phyloP scores from a whole-genome alignment of 2,113 vertebrate species.

The Podarcis raffonei region DNA sequence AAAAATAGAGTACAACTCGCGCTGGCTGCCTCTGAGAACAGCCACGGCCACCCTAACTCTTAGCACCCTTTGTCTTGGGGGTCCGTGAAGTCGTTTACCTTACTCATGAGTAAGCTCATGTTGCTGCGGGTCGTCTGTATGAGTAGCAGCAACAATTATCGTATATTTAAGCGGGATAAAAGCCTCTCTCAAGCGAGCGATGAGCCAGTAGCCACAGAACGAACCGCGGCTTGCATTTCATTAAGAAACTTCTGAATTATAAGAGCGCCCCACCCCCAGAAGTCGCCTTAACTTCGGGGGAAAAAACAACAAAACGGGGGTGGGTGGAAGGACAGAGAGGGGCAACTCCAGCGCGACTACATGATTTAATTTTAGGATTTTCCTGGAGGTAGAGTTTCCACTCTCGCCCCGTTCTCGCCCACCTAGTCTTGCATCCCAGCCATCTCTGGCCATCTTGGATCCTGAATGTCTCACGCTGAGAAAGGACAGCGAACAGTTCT shows the following conservation, averaged over 20 bases:
- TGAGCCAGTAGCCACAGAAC: too few species aligned
- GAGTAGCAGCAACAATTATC: background rate
- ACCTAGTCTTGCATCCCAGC: background rate
- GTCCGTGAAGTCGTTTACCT: background rate
- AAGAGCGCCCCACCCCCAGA: too few species aligned
- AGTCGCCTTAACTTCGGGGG: too few species aligned
- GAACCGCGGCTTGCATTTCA: background rate
- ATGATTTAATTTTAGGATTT: background rate
- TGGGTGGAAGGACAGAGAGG: too few species aligned
- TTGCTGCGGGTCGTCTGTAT: background rate
- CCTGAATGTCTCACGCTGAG: background rate
- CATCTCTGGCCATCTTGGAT: too few species aligned
- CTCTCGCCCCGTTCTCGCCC: background rate
- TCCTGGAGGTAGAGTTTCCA: background rate
- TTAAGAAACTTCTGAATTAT: background rate
- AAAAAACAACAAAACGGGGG: too few species aligned
- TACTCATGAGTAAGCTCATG: background rate
- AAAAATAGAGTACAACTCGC: too few species aligned
- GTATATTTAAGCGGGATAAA: too few species aligned
- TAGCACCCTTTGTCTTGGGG: background rate
- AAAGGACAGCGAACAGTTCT: background rate
- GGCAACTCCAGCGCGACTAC: too few species aligned
- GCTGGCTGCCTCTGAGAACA: background rate
- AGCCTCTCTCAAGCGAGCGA: background rate
- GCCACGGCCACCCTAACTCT: background rate